These are phyloP conservation scores for Rhagologus leucostigma DNA, from an alignment of 2,113 vertebrate species.

Conservation along the genomic window DNA sequence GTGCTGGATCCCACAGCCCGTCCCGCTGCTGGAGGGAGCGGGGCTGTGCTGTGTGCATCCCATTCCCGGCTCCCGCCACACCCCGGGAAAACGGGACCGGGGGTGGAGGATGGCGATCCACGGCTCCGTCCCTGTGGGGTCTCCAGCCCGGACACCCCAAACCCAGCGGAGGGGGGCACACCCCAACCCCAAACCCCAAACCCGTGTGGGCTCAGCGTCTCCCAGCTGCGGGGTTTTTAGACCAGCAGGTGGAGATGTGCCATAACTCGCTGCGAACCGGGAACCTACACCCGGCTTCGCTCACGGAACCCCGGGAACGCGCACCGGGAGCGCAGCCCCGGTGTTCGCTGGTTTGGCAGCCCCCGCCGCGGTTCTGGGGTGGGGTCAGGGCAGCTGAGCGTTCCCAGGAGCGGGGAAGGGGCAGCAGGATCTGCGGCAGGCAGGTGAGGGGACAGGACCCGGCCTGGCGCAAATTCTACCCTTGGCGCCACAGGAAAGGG, in stretches of 20 bases:
- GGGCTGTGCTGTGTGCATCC: rapidly evolving
- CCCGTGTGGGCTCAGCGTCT: rapidly evolving
- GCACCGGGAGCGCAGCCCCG: rapidly evolving
- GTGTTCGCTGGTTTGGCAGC: rapidly evolving
- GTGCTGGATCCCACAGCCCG: background rate
- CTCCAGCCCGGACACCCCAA: background rate
- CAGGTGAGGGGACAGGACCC: background rate
- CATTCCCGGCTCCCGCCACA: rapidly evolving
- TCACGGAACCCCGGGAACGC: background rate
- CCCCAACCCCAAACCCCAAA: too few relatives aligned
- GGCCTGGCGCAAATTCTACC: background rate
- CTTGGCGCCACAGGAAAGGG: background rate
- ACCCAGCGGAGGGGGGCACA: rapidly evolving
- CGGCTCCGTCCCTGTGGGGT: background rate
- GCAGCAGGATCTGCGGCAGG: rapidly evolving
- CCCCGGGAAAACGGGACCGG: rapidly evolving
- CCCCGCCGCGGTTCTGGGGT: rapidly evolving
- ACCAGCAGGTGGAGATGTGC: constrained; percentile 76
- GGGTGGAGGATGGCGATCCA: rapidly evolving
- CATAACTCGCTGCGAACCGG: background rate
- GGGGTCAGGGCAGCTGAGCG: rapidly evolving
- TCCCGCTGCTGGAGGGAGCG: background rate
- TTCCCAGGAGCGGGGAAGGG: background rate
- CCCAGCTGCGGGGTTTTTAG: background rate
- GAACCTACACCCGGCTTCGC: rapidly evolving